Evolutionary conservation across 2,113 vertebrate genomes (phyloP), one percentile per base, ranked within the genome.

Genomic region (Halcyon malimbica): DNA sequence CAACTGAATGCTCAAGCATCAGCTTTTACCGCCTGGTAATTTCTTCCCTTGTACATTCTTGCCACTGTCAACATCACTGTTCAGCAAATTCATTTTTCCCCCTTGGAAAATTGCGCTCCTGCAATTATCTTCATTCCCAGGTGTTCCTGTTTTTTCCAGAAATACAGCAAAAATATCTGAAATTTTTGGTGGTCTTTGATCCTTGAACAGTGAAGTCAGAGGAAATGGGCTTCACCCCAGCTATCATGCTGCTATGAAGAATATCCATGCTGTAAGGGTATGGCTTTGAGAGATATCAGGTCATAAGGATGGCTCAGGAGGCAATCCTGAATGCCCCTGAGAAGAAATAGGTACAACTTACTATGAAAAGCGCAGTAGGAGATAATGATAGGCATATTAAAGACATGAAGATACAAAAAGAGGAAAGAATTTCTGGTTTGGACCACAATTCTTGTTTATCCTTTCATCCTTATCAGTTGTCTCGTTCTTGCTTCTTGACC

Each of bases 1-100:
- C 8, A 2, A 25, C 10, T 79, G 29, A 12, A 77, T 0, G 0
- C 18, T 53, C 13, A 57, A 73, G 13, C 5, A 59, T n/a, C 73
- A 74, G 23, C 6, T 87, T 79, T 75, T 37, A 62, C 19, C 70
- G 26, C 48, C 33, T 74, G 4, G 26, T 70, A 20, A 81, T 78
- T 95, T 84, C 42, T 84, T 78, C 60, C 8, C 33, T 87, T 74
- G 10, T n/a, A 64, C 9, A 9, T 68, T 79, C 23, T 16, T 53
- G 35, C 19, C 21, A 20, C 16, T 82, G 41, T 59, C 57, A 91
- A 73, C 20, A n/a, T 12, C 1, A 0, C 18, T 68, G 17, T 73
- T 77, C 9, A 91, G 26, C n/a, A 87, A 93, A 88, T 60, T 11
- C 4, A 3, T 90, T 90, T 91, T 73, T 8, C 4, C 8, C 20